Evolutionary conservation across 2,888 invertebrate genomes (phyloP), one percentile per base, ranked within the genome.

Genomic region (Trachelus tabidus): DNA sequence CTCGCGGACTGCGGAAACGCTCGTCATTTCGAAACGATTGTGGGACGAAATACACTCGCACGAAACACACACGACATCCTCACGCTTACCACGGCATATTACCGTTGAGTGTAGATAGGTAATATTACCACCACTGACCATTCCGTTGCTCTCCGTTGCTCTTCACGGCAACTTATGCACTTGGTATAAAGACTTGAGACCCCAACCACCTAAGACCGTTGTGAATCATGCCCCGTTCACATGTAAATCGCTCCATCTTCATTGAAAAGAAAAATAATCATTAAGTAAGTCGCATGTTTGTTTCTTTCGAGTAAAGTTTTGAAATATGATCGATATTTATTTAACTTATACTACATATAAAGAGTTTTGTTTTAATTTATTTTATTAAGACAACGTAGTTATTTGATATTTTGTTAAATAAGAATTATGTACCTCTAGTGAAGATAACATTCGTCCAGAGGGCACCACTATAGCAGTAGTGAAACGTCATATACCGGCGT

Each of bases 1-100:
- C 87, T 86, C 82, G 35, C 76, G 68, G 77, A 76, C 78, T 80
- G 77, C 81, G 80, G 81, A 82, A 83, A 83, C 79, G 82, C 80
- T 83, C 73, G 68, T 78, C 78, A 68, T 73, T 73, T 76, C 35
- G 73, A 75, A 73, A 56, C 34, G 30, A 31, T 33, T 34, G 74
- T 30, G 23, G 23, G 35, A 35, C 30, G 74, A 35, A 35, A 9
- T 34, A 35, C 12, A 35, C 34, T 35, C 35, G 35, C 37, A 74
- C 74, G 35, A 37, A 35, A 33, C 15, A 30, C 74, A 74, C 74
- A 74, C 74, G 30, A 35, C 74, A 37, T 35, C 34, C 12, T 33
- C 74, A 37, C 74, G 35, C 74, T 71, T 33, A 71, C 71, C 71
- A 34, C 71, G 12, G 71, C 71, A 56, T 56, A 56, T 56, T 23